These are phyloP conservation scores for Odontesthes bonariensis DNA, from an alignment of 2,113 vertebrate species.

Conservation along the genomic window DNA sequence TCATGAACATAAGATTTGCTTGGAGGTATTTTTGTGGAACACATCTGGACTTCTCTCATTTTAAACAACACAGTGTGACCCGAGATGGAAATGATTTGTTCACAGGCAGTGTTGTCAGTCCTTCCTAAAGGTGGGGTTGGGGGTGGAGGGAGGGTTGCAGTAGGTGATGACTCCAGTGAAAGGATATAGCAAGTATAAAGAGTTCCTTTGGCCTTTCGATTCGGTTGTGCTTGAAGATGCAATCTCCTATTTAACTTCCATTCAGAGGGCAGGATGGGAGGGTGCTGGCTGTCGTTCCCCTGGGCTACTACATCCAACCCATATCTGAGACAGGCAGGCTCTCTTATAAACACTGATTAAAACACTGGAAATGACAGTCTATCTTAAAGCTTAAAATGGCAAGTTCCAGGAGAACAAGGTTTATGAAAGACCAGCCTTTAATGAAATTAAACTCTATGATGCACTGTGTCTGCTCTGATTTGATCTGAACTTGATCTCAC, in stretches of 20 bases:
- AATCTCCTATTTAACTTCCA: slow-evolving; percentile 78
- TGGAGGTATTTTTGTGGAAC: slow-evolving; percentile 23
- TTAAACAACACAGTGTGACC: slow-evolving; percentile 75
- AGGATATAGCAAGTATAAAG: slow-evolving; percentile 43
- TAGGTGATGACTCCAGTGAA: slow-evolving; percentile 51
- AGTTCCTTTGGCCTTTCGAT: slow-evolving; percentile 52
- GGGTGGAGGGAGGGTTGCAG: not conserved
- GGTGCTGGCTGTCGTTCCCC: slow-evolving; percentile 69
- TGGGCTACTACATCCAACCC: slow-evolving; percentile 63
- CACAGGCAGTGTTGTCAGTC: slow-evolving; percentile 53
- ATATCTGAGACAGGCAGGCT: slow-evolving; percentile 71
- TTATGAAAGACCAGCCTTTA: not conserved
- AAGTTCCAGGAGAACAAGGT: slow-evolving; percentile 32
- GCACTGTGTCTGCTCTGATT: not conserved
- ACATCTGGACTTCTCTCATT: slow-evolving; percentile 76
- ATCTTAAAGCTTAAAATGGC: slow-evolving; percentile 24
- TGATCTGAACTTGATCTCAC: not conserved
- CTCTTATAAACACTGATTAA: slow-evolving; percentile 79
- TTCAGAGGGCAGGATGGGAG: slow-evolving; percentile 83
- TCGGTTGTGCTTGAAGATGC: slow-evolving; percentile 69
- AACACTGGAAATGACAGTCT: slow-evolving; percentile 56
- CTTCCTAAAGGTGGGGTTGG: slow-evolving; percentile 60
- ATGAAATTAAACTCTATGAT: not conserved
- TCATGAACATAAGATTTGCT: slow-evolving; percentile 59
- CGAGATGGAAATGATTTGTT: slow-evolving; percentile 74